Conservation (phyloP, 2,888 invertebrate species). For the Anarsia innoxiella region DNA sequence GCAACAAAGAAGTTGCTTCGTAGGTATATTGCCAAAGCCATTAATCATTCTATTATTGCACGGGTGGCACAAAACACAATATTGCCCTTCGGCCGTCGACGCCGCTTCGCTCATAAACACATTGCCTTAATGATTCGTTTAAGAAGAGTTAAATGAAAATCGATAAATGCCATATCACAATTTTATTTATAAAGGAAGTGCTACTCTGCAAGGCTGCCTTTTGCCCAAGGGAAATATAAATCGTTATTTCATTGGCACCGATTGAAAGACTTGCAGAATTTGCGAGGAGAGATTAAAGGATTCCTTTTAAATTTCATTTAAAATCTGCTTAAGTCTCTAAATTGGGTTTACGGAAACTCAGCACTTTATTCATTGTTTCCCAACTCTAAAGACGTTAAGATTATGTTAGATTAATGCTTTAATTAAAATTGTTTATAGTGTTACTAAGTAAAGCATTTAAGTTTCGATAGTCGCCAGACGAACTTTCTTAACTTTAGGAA, state of each 20-base stretch:
- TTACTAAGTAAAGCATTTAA: background rate
- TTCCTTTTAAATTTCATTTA: constrained; percentile 11
- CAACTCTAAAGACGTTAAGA: constrained; percentile 6
- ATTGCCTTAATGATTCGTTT: constrained; percentile 61
- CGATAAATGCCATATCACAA: constrained; percentile 35
- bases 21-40: constrained; percentile 53
- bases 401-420: constrained; percentile 4
- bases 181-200: too few relatives aligned
- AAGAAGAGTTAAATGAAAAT: constrained; percentile 66
- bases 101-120: constrained; percentile 56
- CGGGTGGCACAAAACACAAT: constrained; percentile 60
- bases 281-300: constrained; percentile 6
- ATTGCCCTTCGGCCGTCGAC: constrained; percentile 56
- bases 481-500: background rate
- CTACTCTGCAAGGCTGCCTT: too few relatives aligned
- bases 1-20: constrained; percentile 63
- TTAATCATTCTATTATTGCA: constrained; percentile 70
- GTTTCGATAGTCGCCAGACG: background rate
- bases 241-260: too few relatives aligned
- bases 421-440: background rate
- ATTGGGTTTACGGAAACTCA: constrained; percentile 6
- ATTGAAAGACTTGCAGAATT: constrained; percentile 8
- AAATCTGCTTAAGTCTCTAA: constrained; percentile 9
- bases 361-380: constrained; percentile 2
- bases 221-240: too few relatives aligned